phyloP scores from a whole-genome alignment of 2,888 invertebrate genomes.

The Tholera decimalis region DNA sequence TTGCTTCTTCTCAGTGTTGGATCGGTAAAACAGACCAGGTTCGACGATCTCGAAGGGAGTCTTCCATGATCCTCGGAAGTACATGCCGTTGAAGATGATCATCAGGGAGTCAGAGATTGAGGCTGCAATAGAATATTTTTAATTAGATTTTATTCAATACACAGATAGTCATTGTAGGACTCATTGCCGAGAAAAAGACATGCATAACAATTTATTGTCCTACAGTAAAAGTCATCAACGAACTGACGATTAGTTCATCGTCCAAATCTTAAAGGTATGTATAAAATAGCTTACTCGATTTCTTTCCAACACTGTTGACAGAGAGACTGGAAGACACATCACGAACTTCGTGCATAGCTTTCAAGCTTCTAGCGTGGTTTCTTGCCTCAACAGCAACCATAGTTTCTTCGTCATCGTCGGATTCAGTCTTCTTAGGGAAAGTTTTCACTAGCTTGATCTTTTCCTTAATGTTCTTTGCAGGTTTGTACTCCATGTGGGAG shows the following conservation, averaged over 20 bases:
- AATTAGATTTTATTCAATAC: background rate
- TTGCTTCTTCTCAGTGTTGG: conserved; percentile 91
- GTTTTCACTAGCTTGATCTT: conserved; percentile 90
- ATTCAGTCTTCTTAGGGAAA: conserved; percentile 86
- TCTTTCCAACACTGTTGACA: conserved; percentile 92
- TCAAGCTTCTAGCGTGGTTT: conserved; percentile 86
- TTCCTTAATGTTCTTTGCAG: conserved; percentile 89
- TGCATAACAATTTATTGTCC: background rate
- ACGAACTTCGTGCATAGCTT: conserved; percentile 82
- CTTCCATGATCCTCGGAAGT: conserved; percentile 95
- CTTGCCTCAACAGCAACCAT: conserved; percentile 92
- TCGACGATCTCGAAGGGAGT: conserved; percentile 92
- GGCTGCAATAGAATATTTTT: conserved; percentile 68
- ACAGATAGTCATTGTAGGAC: too few species aligned
- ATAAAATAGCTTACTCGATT: conserved; percentile 79
- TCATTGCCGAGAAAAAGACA: too few species aligned
- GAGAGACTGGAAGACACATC: conserved; percentile 92
- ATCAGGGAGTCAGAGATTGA: conserved; percentile 91
- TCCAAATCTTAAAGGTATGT: background rate
- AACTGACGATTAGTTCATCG: background rate
- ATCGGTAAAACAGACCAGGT: conserved; percentile 92
- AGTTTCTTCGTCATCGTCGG: conserved; percentile 90
- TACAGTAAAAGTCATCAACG: background rate
- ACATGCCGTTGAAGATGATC: conserved; percentile 94
- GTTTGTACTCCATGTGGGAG: conserved; percentile 80